phyloP scores from a whole-genome alignment of 2,113 vertebrate species.

The Lontra canadensis region DNA sequence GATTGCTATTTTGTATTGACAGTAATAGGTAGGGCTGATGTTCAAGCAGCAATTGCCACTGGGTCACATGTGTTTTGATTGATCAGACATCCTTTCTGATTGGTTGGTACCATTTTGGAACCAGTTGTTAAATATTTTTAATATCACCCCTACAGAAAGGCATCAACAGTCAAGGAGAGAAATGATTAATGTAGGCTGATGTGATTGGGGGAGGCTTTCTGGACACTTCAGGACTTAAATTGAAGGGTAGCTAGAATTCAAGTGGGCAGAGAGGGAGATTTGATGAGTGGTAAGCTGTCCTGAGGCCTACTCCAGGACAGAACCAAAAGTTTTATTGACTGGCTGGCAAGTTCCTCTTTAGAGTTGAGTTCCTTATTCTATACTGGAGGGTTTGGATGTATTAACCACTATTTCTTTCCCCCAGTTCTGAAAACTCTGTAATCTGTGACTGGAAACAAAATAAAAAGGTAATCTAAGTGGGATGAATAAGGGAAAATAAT shows the following conservation, averaged over 20 bases:
- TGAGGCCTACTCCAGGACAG: not conserved
- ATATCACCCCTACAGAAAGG: not conserved
- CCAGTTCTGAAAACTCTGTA: not conserved
- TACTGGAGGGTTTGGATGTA: not conserved
- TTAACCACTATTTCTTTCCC: slow-evolving; percentile 20
- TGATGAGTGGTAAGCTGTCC: not conserved
- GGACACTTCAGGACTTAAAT: not conserved
- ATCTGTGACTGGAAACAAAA: slow-evolving; percentile 10
- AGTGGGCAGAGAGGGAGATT: not conserved
- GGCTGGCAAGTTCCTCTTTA: slow-evolving; percentile 11
- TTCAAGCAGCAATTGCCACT: not conserved
- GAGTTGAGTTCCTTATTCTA: slow-evolving; percentile 38
- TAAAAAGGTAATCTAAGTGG: slow-evolving; percentile 3
- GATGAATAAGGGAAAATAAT: not conserved
- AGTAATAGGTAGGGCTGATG: not conserved
- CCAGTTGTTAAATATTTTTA: slow-evolving; percentile 52
- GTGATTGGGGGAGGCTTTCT: not conserved
- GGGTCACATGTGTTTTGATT: slow-evolving; percentile 40
- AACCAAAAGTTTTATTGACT: slow-evolving; percentile 26
- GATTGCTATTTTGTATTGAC: slow-evolving; percentile 21
- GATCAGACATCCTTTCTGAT: slow-evolving; percentile 40
- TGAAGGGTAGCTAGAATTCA: slow-evolving; percentile 29
- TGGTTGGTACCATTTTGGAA: not conserved
- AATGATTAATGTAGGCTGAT: not conserved
- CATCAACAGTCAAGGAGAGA: not conserved